Evolutionary conservation across 2,797 vertebrate species (phyloP), one percentile per base, ranked within the genome.

Genomic region (Melanotaenia pygmaea): DNA sequence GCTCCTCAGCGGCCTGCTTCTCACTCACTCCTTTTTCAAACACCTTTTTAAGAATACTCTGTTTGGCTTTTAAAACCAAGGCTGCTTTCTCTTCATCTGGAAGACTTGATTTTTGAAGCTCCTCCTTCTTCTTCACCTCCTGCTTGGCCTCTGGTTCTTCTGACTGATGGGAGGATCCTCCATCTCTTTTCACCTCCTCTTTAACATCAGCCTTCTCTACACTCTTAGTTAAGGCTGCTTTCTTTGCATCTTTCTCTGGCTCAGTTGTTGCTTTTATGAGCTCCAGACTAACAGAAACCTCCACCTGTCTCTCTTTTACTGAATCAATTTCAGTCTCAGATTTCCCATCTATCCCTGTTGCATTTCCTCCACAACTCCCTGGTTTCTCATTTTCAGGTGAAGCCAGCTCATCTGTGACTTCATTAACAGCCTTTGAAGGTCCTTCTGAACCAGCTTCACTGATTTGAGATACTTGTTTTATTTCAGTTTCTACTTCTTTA

Each of bases 41-140:
- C 53, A 94, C 94, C 79, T 95, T 95, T 73, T 90, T 94, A 9
- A 93, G 86, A 62, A 95, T 93, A 38, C 93, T 94, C 69, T 95
- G 92, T 75, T 93, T 94, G 26, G 94, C 94, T 85, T 95, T 96
- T 76, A 91, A 79, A 11, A 94, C 65, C 80, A 95, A 77, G 1
- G 89, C 89, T 30, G 93, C 93, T 69, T 94, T 95, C 72, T 93
- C 86, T 0, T 81, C 56, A 0, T 88, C 88, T 24, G 81, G 79
- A 40, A 92, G 74, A 64, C 58, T 20, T 3, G 83, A 86, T 54
- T 89, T 93, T 32, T 84, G 81, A 74, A 82, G 76, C 14, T 61
- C 78, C 28, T 56, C 82, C 14, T 43, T 38, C 12, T 60, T 75
- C 58, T 80, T 84, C 24, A 59, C 53, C 30, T 69, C 79, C 14